Base-by-base conservation (phyloP, 2,888 invertebrate species). In the Drosophila austrosaltans region DNA sequence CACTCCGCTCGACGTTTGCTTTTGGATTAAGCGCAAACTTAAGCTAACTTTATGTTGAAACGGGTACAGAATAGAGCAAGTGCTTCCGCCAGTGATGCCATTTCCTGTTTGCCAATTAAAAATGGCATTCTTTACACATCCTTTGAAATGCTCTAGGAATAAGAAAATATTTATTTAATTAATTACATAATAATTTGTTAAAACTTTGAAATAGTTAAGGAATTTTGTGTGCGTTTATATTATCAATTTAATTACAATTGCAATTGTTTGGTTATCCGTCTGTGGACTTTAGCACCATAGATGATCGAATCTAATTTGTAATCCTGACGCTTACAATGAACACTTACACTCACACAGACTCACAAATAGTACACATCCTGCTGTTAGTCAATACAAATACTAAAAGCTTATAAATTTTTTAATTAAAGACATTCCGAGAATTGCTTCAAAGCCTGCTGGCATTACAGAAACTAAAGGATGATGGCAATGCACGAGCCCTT, bases 381-480 rank as follows among this genome's bases (percentile, higher is more conserved):
- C 28, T 56, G 36, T 36, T 8, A 36, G 36, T 8, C 36, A 8
- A 36, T 36, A 72, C 58, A 67, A 61, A 40, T 53, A 53, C 32
- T 59, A 36, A 75, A 75, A 60, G 70, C 76, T 75, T 75, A 75
- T 63, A 54, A 64, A 71, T 78, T 73, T 74, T 89, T 83, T 89
- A 86, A 82, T 93, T 92, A 65, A 92, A 96, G 93, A 95, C 95
- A 71, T 96, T 95, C 91, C 94, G 94, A 72, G 99, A 99, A 93
- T 94, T 99, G 64, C 93, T 99, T 59, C 93, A 96, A 85, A 98
- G 97, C 69, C 93, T 98, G 76, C 93, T 95, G 75, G 95, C 94
- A 12, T 97, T 99, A 96, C 97, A 97, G 91, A 95, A 94, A 90
- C 95, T 95, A 70, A 91, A 93, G 2, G 96, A 97, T 90, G 92